Conservation (phyloP, 53 echinoderm and acorn worm genomes). For the Holothuria leucospilota region DNA sequence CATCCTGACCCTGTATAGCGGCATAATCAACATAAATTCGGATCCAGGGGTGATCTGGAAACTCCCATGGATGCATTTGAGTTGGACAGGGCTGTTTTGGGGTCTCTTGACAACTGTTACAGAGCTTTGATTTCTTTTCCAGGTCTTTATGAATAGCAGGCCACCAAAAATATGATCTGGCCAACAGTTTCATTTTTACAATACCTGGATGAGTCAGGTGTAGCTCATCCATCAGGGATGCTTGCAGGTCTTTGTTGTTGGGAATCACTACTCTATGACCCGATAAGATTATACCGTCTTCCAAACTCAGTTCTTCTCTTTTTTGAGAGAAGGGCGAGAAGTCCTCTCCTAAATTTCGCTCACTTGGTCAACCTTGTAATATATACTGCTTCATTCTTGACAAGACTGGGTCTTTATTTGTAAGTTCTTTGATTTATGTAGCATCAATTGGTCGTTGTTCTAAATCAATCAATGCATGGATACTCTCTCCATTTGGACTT, state of each 20-base stretch:
- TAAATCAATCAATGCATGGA: constrained; percentile 9
- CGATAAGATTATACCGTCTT: constrained; percentile 52
- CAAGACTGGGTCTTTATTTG: constrained; percentile 53
- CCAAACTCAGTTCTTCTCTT: constrained; percentile 53
- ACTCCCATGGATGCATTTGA: constrained; percentile 61
- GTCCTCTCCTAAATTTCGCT: constrained; percentile 38
- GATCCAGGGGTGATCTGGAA: constrained; percentile 45
- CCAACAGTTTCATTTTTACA: constrained; percentile 69
- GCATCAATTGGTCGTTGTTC: constrained; percentile 60
- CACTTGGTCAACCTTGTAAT: constrained; percentile 51
- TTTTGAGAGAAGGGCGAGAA: constrained; percentile 38
- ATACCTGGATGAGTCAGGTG: constrained; percentile 66
- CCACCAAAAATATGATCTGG: constrained; percentile 69
- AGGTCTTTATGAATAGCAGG: constrained; percentile 58
- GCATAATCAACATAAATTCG: constrained; percentile 50
- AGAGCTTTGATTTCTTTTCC: constrained; percentile 4
- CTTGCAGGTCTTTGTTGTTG: not conserved
- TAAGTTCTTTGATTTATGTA: constrained; percentile 38
- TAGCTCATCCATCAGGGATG: constrained; percentile 27
- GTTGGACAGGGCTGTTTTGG: too few species aligned
- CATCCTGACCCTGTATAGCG: constrained; percentile 34
- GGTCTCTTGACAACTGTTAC: constrained; percentile 14
- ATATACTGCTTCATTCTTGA: constrained; percentile 44
- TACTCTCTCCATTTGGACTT: not conserved
- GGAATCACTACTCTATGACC: constrained; percentile 53